Evolutionary conservation across 2,888 invertebrate genomes (phyloP).

Genomic region (Eretmocerus hayati): DNA sequence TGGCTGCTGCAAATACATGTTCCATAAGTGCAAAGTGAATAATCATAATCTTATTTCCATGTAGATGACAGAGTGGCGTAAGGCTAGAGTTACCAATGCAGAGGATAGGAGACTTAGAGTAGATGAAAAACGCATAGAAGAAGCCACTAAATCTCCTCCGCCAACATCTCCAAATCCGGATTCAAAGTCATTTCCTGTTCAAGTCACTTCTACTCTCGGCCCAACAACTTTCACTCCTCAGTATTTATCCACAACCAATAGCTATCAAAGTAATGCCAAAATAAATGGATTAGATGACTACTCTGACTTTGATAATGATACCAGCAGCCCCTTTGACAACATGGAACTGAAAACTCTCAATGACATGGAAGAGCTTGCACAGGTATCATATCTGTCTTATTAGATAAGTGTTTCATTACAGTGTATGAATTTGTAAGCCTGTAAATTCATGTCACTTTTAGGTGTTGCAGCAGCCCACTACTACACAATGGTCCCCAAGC

Average conservation of each 20-base stretch:
- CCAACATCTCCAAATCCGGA: conserved; percentile 51
- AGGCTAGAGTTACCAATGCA: conserved; percentile 57
- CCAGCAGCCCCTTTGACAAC: conserved; percentile 89
- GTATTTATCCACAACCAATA: conserved; percentile 36
- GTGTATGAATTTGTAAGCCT: background rate
- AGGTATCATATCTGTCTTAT: conserved; percentile 51
- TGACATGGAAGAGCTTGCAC: conserved; percentile 83
- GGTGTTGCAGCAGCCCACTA: conserved; percentile 34
- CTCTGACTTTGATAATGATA: conserved; percentile 81
- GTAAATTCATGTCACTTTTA: conserved; percentile 18
- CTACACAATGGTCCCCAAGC: conserved; percentile 37
- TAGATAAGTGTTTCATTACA: background rate
- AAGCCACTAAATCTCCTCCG: conserved; percentile 36
- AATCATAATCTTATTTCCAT: conserved; percentile 1
- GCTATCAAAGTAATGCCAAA: conserved; percentile 34
- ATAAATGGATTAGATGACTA: conserved; percentile 37
- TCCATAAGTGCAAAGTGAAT: background rate
- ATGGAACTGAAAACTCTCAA: conserved; percentile 87
- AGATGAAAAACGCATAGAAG: conserved; percentile 55
- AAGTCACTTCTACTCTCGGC: conserved; percentile 44
- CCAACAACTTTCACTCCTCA: conserved; percentile 47
- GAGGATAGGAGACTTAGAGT: conserved; percentile 58
- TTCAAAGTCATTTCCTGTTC: conserved; percentile 34
- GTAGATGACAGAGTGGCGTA: conserved; percentile 63
- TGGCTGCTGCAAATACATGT: no score